phyloP scores from a whole-genome alignment of 2,888 invertebrate genomes.

The Podabrus alpinus region DNA sequence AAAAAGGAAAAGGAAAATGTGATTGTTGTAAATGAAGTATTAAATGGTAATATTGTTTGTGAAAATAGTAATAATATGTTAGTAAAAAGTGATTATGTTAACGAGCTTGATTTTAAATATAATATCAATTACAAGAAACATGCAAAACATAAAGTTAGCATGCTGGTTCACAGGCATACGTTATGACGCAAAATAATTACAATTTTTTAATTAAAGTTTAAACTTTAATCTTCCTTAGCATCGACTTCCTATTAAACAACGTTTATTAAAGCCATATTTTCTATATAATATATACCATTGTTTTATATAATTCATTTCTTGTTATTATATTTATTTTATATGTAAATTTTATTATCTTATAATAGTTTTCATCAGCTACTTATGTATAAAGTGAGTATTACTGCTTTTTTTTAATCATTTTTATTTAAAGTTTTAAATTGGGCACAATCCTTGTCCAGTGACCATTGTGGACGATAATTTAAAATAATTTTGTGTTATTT shows the following conservation, averaged over 20 bases:
- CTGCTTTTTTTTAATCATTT: neutral
- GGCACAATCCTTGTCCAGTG: neutral
- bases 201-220: neutral
- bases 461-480: neutral
- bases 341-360: neutral
- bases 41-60: conserved; percentile 19
- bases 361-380: neutral
- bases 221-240: neutral
- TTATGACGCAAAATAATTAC: conserved; percentile 49
- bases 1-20: conserved; percentile 17
- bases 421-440: neutral
- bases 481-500: neutral
- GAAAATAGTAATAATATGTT: conserved; percentile 8
- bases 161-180: conserved; percentile 54
- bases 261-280: neutral
- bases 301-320: neutral
- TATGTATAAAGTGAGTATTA: neutral
- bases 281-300: neutral
- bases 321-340: neutral
- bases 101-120: conserved; percentile 34
- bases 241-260: neutral
- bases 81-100: conserved; percentile 7
- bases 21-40: conserved; percentile 23
- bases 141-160: conserved; percentile 48
- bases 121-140: conserved; percentile 43